Percentiles rank a stretch among this genome's conserved stretches.
Evolutionary conservation across 1,140 invertebrate species (phyloP).

Genomic region (Pseudoatta argentina): DNA sequence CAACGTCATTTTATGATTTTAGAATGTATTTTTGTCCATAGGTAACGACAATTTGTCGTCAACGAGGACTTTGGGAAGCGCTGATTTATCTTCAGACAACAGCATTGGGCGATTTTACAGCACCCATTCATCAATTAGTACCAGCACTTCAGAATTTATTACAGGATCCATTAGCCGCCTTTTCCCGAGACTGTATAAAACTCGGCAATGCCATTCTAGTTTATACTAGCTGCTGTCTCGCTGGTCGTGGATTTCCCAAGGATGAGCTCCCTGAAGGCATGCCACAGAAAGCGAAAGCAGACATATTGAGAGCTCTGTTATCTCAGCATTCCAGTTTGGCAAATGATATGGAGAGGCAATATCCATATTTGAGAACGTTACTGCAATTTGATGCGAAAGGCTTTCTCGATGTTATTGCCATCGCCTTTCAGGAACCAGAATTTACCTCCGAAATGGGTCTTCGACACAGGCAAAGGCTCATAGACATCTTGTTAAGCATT

Average conservation of each 20-base stretch:
- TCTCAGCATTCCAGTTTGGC: conserved; percentile 91
- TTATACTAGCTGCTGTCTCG: conserved; percentile 97
- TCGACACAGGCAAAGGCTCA: conserved; percentile 91
- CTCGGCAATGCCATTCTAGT: conserved; percentile 97
- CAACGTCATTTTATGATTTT: too few relatives aligned
- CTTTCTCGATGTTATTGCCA: conserved; percentile 95
- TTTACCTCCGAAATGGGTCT: conserved; percentile 91
- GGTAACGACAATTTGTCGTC: conserved; percentile 92
- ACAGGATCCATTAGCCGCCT: conserved; percentile 74
- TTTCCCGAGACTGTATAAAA: conserved; percentile 85
- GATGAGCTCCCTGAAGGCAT: conserved; percentile 93
- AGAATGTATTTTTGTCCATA: conserved; percentile 46
- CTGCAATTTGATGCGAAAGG: conserved; percentile 94
- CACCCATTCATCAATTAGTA: conserved; percentile 93
- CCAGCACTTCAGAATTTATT: conserved; percentile 86
- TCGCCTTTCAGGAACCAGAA: conserved; percentile 95
- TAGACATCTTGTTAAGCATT: conserved; percentile 93
- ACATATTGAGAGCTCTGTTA: conserved; percentile 89
- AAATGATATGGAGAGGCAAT: conserved; percentile 89
- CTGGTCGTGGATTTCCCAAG: conserved; percentile 95
- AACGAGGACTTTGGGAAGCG: conserved; percentile 93
- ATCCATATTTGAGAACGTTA: conserved; percentile 93
- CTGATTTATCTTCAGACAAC: conserved; percentile 96
- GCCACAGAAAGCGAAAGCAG: conserved; percentile 91
- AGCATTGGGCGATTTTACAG: conserved; percentile 94